Conservation (phyloP, 2,797 vertebrate species). For the Toxotes lorentzi region DNA sequence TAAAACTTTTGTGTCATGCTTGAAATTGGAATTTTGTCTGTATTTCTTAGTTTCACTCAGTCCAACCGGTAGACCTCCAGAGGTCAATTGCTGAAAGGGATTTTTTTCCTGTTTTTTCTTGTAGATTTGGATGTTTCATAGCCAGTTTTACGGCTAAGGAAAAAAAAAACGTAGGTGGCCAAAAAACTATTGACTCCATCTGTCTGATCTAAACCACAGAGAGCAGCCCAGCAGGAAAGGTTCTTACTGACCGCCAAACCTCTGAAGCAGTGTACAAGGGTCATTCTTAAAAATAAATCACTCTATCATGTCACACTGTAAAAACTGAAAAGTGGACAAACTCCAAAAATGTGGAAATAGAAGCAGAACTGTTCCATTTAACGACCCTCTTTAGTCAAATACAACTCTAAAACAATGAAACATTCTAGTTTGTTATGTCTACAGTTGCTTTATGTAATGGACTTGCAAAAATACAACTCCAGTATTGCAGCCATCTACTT, state of each 20-base stretch:
- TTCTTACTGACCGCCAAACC: constrained; percentile 21
- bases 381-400: constrained; percentile 12
- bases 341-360: constrained; percentile 16
- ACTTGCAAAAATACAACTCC: background rate
- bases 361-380: constrained; percentile 14
- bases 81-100: constrained; percentile 19
- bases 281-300: constrained; percentile 32
- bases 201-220: constrained; percentile 33
- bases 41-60: constrained; percentile 1
- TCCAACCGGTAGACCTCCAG: background rate
- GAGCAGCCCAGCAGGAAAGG: constrained; percentile 13
- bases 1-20: background rate
- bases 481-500: background rate
- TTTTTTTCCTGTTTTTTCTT: constrained; percentile 24
- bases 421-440: constrained; percentile 33
- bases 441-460: constrained; percentile 21
- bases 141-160: constrained; percentile 8
- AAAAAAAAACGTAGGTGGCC: constrained; percentile 32
- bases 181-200: constrained; percentile 53
- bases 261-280: constrained; percentile 15
- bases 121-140: constrained; percentile 26
- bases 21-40: background rate
- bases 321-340: constrained; percentile 18
- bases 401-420: constrained; percentile 21
- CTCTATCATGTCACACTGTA: constrained; percentile 18